These are phyloP conservation scores for Microtus pennsylvanicus DNA, from an alignment of 2,113 vertebrate species.

Conservation along the genomic window DNA sequence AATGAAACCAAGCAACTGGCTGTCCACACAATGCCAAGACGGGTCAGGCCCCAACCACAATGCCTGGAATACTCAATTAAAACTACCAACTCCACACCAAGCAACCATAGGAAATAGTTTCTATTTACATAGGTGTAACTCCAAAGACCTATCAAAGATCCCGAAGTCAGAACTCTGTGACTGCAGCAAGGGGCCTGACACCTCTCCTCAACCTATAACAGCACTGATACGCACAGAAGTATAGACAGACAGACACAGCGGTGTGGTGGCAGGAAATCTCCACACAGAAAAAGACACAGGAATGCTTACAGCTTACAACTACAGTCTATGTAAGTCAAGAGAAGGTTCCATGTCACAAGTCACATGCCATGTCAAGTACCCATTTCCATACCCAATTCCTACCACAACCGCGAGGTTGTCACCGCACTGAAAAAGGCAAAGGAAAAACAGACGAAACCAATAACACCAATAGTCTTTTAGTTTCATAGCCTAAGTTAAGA, in stretches of 20 bases:
- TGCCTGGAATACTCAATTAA: not conserved
- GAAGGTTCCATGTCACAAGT: not conserved
- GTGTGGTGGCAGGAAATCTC: not conserved
- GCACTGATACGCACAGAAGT: not conserved
- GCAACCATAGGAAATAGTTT: not conserved
- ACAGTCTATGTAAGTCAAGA: not conserved
- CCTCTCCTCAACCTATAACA: not conserved
- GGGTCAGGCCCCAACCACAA: not conserved
- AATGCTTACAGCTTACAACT: not conserved
- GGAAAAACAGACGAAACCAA: not conserved
- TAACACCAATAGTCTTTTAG: constrained; percentile 2
- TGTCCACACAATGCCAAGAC: not conserved
- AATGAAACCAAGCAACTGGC: not conserved
- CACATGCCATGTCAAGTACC: not conserved
- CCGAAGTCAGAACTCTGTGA: not conserved
- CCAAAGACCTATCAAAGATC: not conserved
- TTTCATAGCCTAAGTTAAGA: constrained; percentile 1
- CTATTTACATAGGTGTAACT: not conserved
- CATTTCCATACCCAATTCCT: not conserved
- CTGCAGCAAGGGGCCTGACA: not conserved
- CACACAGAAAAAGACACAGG: not conserved
- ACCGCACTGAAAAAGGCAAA: not conserved
- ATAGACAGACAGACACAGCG: not conserved
- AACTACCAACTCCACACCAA: not conserved
- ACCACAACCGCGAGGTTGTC: not conserved